phyloP scores from a whole-genome alignment of 2,113 vertebrate species.

The Coryphaenoides rupestris region DNA sequence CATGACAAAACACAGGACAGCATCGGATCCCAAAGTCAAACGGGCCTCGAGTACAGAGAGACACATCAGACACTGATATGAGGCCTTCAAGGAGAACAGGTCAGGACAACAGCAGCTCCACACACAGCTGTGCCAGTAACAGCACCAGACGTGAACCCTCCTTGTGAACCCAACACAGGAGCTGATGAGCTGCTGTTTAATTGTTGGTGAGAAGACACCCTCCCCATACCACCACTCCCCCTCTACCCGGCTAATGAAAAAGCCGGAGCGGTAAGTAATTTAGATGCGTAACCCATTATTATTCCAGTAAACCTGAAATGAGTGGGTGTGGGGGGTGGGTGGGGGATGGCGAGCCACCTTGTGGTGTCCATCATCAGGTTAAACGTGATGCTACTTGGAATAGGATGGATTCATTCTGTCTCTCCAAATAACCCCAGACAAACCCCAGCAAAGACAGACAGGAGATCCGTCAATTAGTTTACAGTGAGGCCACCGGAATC shows the following conservation, averaged over 20 bases:
- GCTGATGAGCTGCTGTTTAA: slow-evolving; percentile 22
- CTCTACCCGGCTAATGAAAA: slow-evolving; percentile 86
- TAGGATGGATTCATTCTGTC: slow-evolving; percentile 97
- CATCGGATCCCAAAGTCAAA: slow-evolving; percentile 22
- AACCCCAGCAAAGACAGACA: slow-evolving; percentile 79
- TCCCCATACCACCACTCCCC: slow-evolving; percentile 32
- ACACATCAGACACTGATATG: slow-evolving; percentile 10
- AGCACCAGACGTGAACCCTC: neutral
- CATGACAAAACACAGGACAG: slow-evolving; percentile 12
- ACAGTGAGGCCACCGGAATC: slow-evolving; percentile 86
- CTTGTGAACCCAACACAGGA: neutral
- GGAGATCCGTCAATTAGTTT: slow-evolving; percentile 69
- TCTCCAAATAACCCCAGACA: slow-evolving; percentile 94
- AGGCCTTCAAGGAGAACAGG: slow-evolving; percentile 26
- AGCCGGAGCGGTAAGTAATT: slow-evolving; percentile 85
- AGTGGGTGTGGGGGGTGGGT: too few species aligned
- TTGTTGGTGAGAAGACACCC: slow-evolving; percentile 12
- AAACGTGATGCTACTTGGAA: slow-evolving; percentile 99
- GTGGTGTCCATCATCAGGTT: slow-evolving; percentile 94
- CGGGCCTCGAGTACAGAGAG: slow-evolving; percentile 17
- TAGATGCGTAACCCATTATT: slow-evolving; percentile 86
- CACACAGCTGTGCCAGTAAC: neutral
- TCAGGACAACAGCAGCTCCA: slow-evolving; percentile 22
- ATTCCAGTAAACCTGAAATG: too few species aligned
- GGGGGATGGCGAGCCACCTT: slow-evolving; percentile 78